Conservation (phyloP, 2,797 vertebrate species). For the Harpagifer antarcticus region DNA sequence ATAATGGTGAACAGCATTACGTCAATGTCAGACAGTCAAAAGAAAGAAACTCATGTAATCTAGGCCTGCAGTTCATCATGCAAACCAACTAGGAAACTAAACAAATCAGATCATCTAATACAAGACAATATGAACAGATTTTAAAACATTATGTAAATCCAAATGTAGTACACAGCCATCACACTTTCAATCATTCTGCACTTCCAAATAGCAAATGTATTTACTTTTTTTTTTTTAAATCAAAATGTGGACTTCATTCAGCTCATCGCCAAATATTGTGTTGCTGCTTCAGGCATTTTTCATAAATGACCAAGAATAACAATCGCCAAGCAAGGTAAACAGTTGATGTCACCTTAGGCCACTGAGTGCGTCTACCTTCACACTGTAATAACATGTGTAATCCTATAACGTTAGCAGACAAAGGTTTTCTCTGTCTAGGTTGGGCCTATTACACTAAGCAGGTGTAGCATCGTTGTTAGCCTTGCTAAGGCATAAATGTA, state of each 20-base stretch:
- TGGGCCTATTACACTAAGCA: constrained; percentile 61
- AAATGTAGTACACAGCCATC: neutral
- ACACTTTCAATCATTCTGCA: neutral
- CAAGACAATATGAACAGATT: constrained; percentile 4
- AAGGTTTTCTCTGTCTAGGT: constrained; percentile 62
- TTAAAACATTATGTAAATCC: neutral
- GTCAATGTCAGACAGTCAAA: constrained; percentile 4
- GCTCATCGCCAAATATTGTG: neutral
- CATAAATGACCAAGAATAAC: neutral
- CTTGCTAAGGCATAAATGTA: constrained; percentile 18
- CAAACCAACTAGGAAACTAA: constrained; percentile 21
- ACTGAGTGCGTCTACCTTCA: constrained; percentile 29
- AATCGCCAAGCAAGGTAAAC: constrained; percentile 6
- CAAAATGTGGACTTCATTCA: constrained; percentile 36
- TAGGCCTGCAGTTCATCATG: neutral
- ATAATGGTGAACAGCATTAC: neutral
- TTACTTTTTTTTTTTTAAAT: constrained; percentile 15
- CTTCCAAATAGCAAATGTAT: constrained; percentile 1
- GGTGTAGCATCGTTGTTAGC: constrained; percentile 60
- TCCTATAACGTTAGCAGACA: constrained; percentile 70
- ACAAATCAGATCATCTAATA: constrained; percentile 10
- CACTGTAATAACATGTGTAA: constrained; percentile 61
- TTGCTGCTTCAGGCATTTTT: neutral
- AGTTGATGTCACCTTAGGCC: constrained; percentile 34
- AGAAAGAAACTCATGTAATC: constrained; percentile 2